These are phyloP conservation scores for Microctenopoma lineatum DNA, from an alignment of 2,797 vertebrate species.

Conservation along the genomic window DNA sequence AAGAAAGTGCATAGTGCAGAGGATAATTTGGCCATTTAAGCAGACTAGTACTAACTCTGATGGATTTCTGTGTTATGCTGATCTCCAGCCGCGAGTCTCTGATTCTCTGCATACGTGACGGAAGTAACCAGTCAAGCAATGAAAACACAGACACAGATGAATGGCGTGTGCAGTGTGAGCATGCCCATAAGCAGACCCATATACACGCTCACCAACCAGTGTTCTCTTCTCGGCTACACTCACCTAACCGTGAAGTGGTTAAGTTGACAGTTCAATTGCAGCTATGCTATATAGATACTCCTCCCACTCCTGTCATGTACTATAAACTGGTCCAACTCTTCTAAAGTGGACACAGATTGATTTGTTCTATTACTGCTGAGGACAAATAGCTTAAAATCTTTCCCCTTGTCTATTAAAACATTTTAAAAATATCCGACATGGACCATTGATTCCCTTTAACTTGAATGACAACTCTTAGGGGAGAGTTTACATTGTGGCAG, in stretches of 20 bases:
- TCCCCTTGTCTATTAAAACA: conserved; percentile 44
- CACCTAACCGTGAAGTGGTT: conserved; percentile 75
- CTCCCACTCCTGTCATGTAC: conserved; percentile 40
- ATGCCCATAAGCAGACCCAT: conserved; percentile 21
- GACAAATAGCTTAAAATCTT: conserved; percentile 42
- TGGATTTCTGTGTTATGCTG: conserved; percentile 64
- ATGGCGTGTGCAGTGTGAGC: conserved; percentile 41
- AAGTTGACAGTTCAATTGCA: conserved; percentile 79
- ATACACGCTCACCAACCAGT: conserved; percentile 27
- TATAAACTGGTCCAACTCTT: conserved; percentile 46
- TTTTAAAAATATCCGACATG: conserved; percentile 42
- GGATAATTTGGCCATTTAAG: conserved; percentile 35
- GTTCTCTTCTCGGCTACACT: conserved; percentile 56
- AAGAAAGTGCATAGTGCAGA: too few relatives aligned
- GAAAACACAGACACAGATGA: conserved; percentile 43
- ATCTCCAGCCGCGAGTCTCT: conserved; percentile 59
- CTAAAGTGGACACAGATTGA: conserved; percentile 67
- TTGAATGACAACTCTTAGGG: conserved; percentile 58
- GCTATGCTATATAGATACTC: conserved; percentile 44
- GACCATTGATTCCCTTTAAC: conserved; percentile 57
- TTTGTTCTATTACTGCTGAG: conserved; percentile 56
- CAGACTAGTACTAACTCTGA: conserved; percentile 60
- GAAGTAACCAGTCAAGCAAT: conserved; percentile 45
- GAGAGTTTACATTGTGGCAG: conserved; percentile 62
- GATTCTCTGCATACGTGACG: conserved; percentile 44